Conservation (phyloP, 1,140 invertebrate genomes). For the Dendroctonus ponderosae region DNA sequence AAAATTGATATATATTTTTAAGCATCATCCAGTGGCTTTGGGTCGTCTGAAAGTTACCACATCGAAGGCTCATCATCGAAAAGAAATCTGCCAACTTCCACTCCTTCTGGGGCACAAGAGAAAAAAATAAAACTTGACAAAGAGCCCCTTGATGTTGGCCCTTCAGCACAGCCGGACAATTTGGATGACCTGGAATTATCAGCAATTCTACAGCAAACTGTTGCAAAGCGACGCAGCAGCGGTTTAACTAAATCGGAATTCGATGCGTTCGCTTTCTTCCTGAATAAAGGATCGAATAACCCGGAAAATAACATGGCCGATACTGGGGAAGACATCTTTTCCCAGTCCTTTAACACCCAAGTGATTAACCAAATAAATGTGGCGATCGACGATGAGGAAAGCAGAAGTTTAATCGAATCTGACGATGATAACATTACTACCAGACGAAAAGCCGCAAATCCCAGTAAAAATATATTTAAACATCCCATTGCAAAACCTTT, state of each 20-base stretch:
- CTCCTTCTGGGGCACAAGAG: too few relatives aligned
- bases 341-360: constrained; percentile 27
- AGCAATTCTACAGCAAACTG: background rate
- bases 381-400: constrained; percentile 5
- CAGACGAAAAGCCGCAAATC: too few relatives aligned
- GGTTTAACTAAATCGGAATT: constrained; percentile 6
- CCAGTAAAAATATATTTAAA: background rate
- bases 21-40: too few relatives aligned
- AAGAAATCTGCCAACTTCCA: too few relatives aligned
- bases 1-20: too few relatives aligned
- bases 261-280: constrained; percentile 18
- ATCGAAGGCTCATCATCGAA: too few relatives aligned
- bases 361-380: constrained; percentile 21
- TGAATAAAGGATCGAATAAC: constrained; percentile 1
- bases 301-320: background rate
- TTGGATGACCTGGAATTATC: constrained; percentile 4
- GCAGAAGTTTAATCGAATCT: constrained; percentile 8
- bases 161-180: background rate
- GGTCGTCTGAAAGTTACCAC: too few relatives aligned
- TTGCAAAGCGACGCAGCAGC: background rate
- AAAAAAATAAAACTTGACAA: too few relatives aligned
- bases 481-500: background rate
- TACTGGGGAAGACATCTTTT: constrained; percentile 8
- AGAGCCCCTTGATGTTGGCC: background rate
- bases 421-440: constrained; percentile 2